A percentile compares a stretch with the other conserved stretches of the same genome.
phyloP scores from a whole-genome alignment of 1,140 invertebrate genomes.

The Zaprionus gabonicus region DNA sequence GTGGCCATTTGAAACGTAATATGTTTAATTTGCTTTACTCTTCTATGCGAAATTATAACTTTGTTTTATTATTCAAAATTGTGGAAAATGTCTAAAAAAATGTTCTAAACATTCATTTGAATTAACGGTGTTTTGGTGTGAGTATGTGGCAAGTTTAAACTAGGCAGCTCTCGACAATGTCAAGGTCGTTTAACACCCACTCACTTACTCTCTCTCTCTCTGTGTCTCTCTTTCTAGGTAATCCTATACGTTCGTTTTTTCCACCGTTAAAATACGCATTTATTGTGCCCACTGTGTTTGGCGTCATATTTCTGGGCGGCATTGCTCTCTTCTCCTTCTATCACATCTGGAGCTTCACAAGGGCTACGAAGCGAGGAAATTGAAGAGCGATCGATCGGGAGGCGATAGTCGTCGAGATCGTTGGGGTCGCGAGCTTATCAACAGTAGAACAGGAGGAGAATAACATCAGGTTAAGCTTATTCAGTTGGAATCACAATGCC shows the following conservation, averaged over 20 bases:
- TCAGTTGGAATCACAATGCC: conserved; percentile 72
- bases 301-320: conserved; percentile 88
- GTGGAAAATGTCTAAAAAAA: neutral
- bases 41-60: neutral
- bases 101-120: neutral
- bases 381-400: conserved; percentile 23
- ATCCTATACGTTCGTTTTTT: conserved; percentile 86
- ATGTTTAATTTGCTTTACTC: no score
- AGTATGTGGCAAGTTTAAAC: neutral
- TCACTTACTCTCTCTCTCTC: conserved; percentile 1
- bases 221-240: conserved; percentile 85
- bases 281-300: conserved; percentile 87
- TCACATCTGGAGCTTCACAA: conserved; percentile 85
- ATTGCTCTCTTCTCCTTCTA: conserved; percentile 88
- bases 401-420: neutral
- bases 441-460: conserved; percentile 3
- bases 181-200: conserved; percentile 41
- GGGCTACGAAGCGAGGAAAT: conserved; percentile 49
- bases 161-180: conserved; percentile 19
- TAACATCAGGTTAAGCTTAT: neutral
- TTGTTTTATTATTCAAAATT: neutral
- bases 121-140: neutral
- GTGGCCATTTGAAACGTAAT: neutral
- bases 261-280: conserved; percentile 87
- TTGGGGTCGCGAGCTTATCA: conserved; percentile 29